Base-by-base conservation (phyloP, 2,113 vertebrate genomes). In the Ctenomys sociabilis region DNA sequence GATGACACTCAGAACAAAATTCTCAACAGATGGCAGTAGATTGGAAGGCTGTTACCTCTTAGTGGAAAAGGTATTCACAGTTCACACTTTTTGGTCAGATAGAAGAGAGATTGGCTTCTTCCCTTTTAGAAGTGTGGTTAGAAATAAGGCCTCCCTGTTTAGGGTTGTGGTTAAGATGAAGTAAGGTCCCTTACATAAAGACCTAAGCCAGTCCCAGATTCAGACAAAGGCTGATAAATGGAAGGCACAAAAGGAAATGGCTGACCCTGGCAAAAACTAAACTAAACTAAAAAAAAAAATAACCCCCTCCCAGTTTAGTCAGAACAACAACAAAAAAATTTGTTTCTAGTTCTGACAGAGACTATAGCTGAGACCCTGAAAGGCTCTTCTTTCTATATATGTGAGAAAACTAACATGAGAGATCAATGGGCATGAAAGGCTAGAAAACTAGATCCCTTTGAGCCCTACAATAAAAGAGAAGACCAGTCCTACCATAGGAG, bases 241-340 rank as follows among this genome's bases (percentile, higher is more conserved):
- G 86, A 94, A 54, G 28, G 61, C 28, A 87, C 57, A 84, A 84
- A 91, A 93, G 52, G 68, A 68, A 90, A 82, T 9, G 26, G 10
- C 32, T 57, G 90, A 87, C 75, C 49, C 73, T 49, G 40, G 90
- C 59, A 37, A 13, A 54, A 16, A 54, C 14, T 54, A 54, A 54
- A 54, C 52, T 54, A 54, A 54, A 54, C 52, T 54, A 12, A 54
- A 54, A 11, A 14, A 54, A 54, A 13, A 49, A 10, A 49, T n/a
- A n/a, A n/a, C n/a, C 40, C 13, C 45, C 14, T 7, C 32, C 5
- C 22, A 19, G 28, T 43, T 66, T 26, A 49, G 32, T 43, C 61
- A 80, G 13, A 64, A 35, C 52, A 54, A 54, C 10, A 54, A 54
- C 10, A 16, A 37, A 37, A 59, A 63, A 90, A 52, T 35, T 61